phyloP scores from a whole-genome alignment of 37 sponge, comb jelly and placozoan genomes.

The Chondrosia reniformis region DNA sequence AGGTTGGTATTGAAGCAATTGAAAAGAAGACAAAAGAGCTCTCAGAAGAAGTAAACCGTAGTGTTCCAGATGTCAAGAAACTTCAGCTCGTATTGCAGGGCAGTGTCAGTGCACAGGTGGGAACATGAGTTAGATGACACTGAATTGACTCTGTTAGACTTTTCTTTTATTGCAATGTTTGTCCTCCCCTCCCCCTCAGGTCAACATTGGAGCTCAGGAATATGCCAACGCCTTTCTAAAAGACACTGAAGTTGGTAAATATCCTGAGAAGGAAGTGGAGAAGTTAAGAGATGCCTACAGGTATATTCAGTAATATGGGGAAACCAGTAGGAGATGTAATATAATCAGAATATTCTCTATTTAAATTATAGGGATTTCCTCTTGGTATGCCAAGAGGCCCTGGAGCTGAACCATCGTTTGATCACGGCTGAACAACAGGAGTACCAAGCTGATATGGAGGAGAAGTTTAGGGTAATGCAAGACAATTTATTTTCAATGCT shows the following conservation, averaged over 20 bases:
- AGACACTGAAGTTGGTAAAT: conserved; percentile 2
- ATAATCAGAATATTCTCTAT: neutral
- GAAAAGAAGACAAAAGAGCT: conserved; percentile 69
- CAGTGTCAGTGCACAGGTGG: conserved; percentile 69
- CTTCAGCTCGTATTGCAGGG: conserved; percentile 85
- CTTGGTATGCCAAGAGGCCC: conserved; percentile 69
- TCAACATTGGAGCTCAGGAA: conserved; percentile 84
- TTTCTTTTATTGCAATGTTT: neutral
- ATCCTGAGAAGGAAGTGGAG: conserved; percentile 42
- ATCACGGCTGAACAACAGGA: conserved; percentile 56
- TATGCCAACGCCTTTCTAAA: conserved; percentile 76
- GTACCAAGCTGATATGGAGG: conserved; percentile 62
- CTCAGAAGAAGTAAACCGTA: conserved; percentile 25
- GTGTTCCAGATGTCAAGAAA: conserved; percentile 75
- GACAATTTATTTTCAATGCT: conserved; percentile 33
- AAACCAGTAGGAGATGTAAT: neutral
- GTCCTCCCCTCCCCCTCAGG: conserved; percentile 25
- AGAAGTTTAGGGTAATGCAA: conserved; percentile 50
- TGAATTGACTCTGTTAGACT: neutral
- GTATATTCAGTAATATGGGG: conserved; percentile 18
- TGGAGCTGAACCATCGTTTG: conserved; percentile 69
- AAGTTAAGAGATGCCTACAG: conserved; percentile 70
- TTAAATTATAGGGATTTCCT: conserved; percentile 59
- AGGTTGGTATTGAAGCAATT: conserved; percentile 91
- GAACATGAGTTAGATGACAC: too few species aligned